Evolutionary conservation across 2,113 vertebrate species (phyloP), one percentile per base, ranked within the genome.

Genomic region (Sprattus sprattus): DNA sequence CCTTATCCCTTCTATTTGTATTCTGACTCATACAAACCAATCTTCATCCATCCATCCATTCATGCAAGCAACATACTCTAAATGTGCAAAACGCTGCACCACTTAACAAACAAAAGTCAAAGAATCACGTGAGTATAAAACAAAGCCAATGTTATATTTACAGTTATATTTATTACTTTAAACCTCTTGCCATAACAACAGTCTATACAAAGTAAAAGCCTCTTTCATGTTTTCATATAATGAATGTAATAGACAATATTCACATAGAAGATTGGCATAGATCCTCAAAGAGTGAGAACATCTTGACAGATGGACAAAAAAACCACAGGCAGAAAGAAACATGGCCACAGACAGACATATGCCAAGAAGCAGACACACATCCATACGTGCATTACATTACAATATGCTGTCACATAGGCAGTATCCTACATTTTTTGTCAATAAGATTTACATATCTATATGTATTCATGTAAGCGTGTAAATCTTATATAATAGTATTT

Each of bases 91-190:
- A 11, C 39, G 3, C 39, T 39, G 13, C 67, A 75, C 15, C 10
- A 75, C 25, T 39, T 75, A 15, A 60, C 13, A 60, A 60, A n/a
- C n/a, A n/a, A n/a, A n/a, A n/a, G 46, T 47, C 52, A 39, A 4
- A 32, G 67, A 11, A 3, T 75, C 13, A 32, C 6, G 10, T 28
- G 9, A 71, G 13, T 0, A 39, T 39, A 0, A 78, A 78, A 9
- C 28, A 71, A 71, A 32, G 3, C 9, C 4, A 28, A 22, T 22
- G 3, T 22, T 18, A 67, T 78, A 78, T 78, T 78, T 78, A 78
- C 71, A 39, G 71, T 78, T 16, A 39, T 87, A 82, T 94, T 95
- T 94, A 94, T 94, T 95, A 90, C 3, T 20, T 92, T 91, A 89
- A 93, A 92, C 88, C 85, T 91, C 82, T 90, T 86, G 80, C 88